Evolutionary conservation across 2,113 vertebrate genomes (phyloP).

Genomic region (Phyllostomus hastatus): DNA sequence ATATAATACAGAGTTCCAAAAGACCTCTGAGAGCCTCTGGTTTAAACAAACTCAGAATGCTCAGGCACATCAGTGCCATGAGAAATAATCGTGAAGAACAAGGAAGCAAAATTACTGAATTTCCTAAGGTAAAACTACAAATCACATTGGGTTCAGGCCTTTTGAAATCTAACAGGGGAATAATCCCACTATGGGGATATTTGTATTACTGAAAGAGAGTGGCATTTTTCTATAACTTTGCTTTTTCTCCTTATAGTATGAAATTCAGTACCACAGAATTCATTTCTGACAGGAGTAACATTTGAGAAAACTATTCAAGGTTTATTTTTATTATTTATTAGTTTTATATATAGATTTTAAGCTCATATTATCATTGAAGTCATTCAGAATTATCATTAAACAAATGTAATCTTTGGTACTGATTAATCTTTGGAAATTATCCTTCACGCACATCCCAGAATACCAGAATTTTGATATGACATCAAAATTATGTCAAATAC

Average conservation of each 20-base stretch:
- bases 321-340: not conserved
- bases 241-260: not conserved
- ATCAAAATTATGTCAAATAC: not conserved
- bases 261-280: not conserved
- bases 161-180: not conserved
- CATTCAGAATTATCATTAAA: slow-evolving; percentile 1
- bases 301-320: not conserved
- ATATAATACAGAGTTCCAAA: not conserved
- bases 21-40: not conserved
- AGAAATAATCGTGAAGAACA: not conserved
- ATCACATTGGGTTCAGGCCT: not conserved
- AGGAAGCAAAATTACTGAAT: not conserved
- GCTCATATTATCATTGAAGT: not conserved
- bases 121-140: not conserved
- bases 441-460: not conserved
- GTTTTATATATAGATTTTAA: not conserved
- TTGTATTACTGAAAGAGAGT: not conserved
- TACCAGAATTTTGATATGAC: not conserved
- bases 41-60: not conserved
- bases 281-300: not conserved
- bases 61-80: not conserved
- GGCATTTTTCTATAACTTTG: not conserved
- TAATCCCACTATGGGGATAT: not conserved
- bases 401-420: slow-evolving; percentile 1
- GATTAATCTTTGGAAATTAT: not conserved